Percentiles rank a stretch among this genome's conserved stretches.
These are phyloP conservation scores for Kradibia gibbosae DNA, from an alignment of 1,140 invertebrate genomes.

Conservation along the genomic window DNA sequence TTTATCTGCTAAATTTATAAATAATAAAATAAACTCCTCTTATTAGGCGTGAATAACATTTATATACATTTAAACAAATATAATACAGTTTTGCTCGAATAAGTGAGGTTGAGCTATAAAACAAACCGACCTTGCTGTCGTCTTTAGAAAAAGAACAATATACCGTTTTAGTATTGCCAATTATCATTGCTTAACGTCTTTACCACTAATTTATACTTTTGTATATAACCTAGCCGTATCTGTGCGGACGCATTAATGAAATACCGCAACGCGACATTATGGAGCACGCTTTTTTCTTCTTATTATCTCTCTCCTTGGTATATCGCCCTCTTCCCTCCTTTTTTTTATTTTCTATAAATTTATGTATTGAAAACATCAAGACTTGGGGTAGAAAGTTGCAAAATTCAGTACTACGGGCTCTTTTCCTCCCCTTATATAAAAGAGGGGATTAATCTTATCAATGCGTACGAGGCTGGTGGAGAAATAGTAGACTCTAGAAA, in stretches of 20 bases:
- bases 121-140: neutral
- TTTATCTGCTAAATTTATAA: neutral
- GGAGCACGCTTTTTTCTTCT: constrained; percentile 22
- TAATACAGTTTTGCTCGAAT: neutral
- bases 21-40: neutral
- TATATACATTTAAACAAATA: neutral
- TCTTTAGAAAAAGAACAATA: neutral
- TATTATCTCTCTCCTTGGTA: too few relatives aligned
- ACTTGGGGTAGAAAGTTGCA: neutral
- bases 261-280: constrained; percentile 18
- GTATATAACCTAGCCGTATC: neutral
- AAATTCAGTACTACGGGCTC: constrained; percentile 14
- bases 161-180: neutral
- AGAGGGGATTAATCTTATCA: neutral
- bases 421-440: constrained; percentile 1
- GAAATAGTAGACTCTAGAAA: constrained; percentile 20
- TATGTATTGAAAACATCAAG: neutral
- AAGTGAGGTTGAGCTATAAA: neutral
- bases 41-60: neutral
- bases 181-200: constrained; percentile 20
- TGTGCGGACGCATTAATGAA: neutral
- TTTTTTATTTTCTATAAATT: neutral
- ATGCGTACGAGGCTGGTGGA: neutral
- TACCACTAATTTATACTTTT: constrained; percentile 14
- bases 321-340: too few relatives aligned